Conservation (phyloP, 2,113 vertebrate species). For the Hyla sarda region DNA sequence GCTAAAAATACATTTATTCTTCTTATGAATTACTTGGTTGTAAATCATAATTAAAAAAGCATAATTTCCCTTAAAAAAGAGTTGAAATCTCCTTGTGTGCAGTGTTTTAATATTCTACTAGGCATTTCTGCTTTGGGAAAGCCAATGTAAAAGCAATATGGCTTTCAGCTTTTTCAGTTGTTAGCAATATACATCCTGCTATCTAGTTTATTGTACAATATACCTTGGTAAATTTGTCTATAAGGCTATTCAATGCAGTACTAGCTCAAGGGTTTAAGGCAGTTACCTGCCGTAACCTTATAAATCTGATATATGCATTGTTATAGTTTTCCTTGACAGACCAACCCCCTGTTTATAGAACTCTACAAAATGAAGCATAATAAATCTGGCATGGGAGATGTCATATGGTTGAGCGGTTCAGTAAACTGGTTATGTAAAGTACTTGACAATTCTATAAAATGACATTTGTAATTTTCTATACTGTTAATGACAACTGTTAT, state of each 20-base stretch:
- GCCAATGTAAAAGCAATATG: neutral
- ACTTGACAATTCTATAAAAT: constrained; percentile 18
- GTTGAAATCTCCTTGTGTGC: too few species aligned
- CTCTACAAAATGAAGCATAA: constrained; percentile 27
- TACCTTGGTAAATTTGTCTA: too few species aligned
- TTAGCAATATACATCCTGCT: too few species aligned
- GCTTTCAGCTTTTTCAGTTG: neutral
- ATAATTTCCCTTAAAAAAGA: too few species aligned
- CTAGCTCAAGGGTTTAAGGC: neutral
- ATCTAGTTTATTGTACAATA: too few species aligned
- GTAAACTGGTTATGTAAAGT: neutral
- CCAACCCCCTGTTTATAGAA: constrained; percentile 10
- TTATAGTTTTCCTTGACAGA: neutral
- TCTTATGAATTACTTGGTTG: too few species aligned
- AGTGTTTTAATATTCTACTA: neutral
- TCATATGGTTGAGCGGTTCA: constrained; percentile 19
- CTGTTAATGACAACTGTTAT: constrained; percentile 17
- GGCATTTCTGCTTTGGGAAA: neutral
- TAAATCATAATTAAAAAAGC: too few species aligned
- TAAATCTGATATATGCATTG: neutral
- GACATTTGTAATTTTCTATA: neutral
- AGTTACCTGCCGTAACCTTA: neutral
- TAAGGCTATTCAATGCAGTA: neutral
- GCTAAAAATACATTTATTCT: neutral
- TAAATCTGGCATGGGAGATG: neutral